Base-by-base conservation (phyloP, 2,888 invertebrate genomes). In the Hypolimnas misippus region DNA sequence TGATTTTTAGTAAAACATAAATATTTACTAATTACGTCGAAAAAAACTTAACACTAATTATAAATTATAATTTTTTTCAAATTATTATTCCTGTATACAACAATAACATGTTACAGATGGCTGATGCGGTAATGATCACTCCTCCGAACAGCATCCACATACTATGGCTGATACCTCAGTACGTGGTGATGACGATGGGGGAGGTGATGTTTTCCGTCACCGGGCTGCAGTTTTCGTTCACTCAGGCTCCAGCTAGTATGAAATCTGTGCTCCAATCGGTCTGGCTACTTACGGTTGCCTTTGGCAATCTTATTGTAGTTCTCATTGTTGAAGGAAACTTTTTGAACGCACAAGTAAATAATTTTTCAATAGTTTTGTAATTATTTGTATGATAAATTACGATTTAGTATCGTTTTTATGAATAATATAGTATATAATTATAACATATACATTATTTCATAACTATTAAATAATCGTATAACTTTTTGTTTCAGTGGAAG, bases 191-290 rank as follows among this genome's bases (percentile, higher is more conserved):
- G 76, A 98, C 99, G 0, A 94, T 96, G 76, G 99, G 95, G 0
- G 99, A 99, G 87, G 96, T 99, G 44, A 96, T 99, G 95, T 98
- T 98, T 84, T 97, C 98, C 0, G 96, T 99, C 25, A 98, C 99
- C 0, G 99, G 99, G 0, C 91, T 99, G 19, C 97, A 98, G 81
- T 99, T 99, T 87, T 97, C 98, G 0, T 99, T 98, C 85, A 97
- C 98, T 0, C 98, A 97, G 93, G 97, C 99, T 0, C 98, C 99
- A 0, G 82, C 93, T 4, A 95, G 95, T 68, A 98, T 99, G 98
- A 99, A 99, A 85, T 97, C 98, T 0, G 96, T 99, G 0, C 85
- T 99, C 53, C 96, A 97, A 83, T 98, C 99, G 0, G 94, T 95
- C 12, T 99, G 98, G 97, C 92, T 98, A 12, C 89, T 99, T 56